Percentiles rank a stretch among this genome's conserved stretches.
Conservation (phyloP, 2,797 vertebrate genomes). For the Paedocypris micromegethes region DNA sequence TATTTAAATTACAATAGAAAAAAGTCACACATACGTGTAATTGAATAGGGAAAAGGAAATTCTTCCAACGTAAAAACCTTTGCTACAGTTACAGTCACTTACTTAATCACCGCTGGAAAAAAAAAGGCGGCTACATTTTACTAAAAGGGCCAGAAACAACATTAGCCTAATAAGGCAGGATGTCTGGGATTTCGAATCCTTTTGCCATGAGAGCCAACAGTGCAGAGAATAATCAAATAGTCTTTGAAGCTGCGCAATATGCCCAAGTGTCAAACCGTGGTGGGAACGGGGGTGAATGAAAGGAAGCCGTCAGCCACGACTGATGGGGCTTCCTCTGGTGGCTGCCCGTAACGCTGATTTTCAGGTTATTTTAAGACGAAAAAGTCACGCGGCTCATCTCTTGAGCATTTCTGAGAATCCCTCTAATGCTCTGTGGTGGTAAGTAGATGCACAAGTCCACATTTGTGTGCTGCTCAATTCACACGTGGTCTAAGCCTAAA, state of each 20-base stretch:
- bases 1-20: too few relatives aligned
- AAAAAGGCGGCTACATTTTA: not conserved
- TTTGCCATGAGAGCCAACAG: conserved; percentile 3
- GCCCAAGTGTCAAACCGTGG: conserved; percentile 13
- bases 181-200: not conserved
- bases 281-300: conserved; percentile 22
- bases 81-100: too few relatives aligned
- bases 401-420: conserved; percentile 30
- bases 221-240: conserved; percentile 28
- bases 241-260: conserved; percentile 11
- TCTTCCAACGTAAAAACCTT: too few relatives aligned
- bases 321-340: conserved; percentile 21
- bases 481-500: conserved; percentile 2
- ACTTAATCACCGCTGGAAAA: too few relatives aligned
- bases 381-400: conserved; percentile 23
- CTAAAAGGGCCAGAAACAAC: not conserved
- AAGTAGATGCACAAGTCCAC: conserved; percentile 18
- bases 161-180: conserved; percentile 14
- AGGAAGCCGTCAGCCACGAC: conserved; percentile 7
- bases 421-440: conserved; percentile 25
- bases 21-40: too few relatives aligned
- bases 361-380: conserved; percentile 29
- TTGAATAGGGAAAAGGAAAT: too few relatives aligned
- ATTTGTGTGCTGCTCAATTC: conserved; percentile 4
- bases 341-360: conserved; percentile 23